Evolutionary conservation across 2,113 vertebrate species (phyloP).

Genomic region (Percopsis transmontana): DNA sequence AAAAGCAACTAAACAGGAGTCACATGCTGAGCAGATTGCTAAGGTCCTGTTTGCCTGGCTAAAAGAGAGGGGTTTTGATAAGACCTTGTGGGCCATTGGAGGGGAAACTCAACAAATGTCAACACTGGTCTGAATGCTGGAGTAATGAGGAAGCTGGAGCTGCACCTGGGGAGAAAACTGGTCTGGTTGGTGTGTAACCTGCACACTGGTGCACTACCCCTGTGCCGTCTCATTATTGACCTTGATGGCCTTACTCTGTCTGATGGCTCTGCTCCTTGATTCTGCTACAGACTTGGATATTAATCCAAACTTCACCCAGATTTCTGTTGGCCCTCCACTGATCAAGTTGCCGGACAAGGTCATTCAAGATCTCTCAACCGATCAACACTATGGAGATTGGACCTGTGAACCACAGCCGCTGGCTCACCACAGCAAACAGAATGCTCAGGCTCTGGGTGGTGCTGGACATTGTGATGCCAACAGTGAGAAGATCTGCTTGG

Average conservation of each 20-base stretch:
- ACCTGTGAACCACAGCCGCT: slow-evolving; percentile 5
- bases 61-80: slow-evolving; percentile 5
- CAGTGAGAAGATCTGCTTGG: no score
- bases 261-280: no score
- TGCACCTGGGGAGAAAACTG: slow-evolving; percentile 7
- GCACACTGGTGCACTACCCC: no score
- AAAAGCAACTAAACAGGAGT: no score
- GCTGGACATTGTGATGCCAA: no score
- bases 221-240: no score
- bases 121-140: background rate
- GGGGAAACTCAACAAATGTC: slow-evolving; percentile 9
- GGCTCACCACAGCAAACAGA: slow-evolving; percentile 10
- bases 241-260: no score
- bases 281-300: slow-evolving; percentile 12
- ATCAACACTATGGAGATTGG: slow-evolving; percentile 10
- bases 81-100: slow-evolving; percentile 4
- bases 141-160: background rate
- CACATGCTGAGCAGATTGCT: no score
- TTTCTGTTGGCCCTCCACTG: slow-evolving; percentile 2
- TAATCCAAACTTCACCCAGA: slow-evolving; percentile 7
- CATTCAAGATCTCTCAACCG: slow-evolving; percentile 14
- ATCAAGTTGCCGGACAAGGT: slow-evolving; percentile 11
- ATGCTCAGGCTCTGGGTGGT: slow-evolving; percentile 4
- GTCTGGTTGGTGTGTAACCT: slow-evolving; percentile 4
- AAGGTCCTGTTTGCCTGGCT: background rate